These are phyloP conservation scores for Ametastegia equiseti DNA, from an alignment of 2,888 invertebrate genomes.

Conservation along the genomic window DNA sequence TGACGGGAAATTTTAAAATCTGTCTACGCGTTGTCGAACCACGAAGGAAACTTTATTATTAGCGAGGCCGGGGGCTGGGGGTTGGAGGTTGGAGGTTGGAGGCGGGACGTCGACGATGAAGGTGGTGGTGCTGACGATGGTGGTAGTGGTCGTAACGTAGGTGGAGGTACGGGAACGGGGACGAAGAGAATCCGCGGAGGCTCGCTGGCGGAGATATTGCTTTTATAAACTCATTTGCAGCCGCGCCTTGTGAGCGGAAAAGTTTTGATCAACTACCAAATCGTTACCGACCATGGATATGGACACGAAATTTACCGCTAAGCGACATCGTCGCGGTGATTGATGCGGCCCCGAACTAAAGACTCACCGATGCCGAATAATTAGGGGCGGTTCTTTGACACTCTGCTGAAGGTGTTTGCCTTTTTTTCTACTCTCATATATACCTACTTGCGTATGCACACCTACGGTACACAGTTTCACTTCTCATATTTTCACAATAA, in stretches of 20 bases:
- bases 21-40: constrained; percentile 76
- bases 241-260: constrained; percentile 58
- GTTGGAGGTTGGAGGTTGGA: constrained; percentile 22
- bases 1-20: constrained; percentile 76
- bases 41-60: constrained; percentile 76
- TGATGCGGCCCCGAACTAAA: constrained; percentile 68
- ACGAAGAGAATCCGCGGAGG: constrained; percentile 54
- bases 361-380: constrained; percentile 70
- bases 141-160: constrained; percentile 48
- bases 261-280: constrained; percentile 28
- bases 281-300: neutral
- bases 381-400: constrained; percentile 67
- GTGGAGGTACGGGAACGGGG: constrained; percentile 50
- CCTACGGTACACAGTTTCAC: neutral
- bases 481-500: neutral
- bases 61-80: constrained; percentile 58
- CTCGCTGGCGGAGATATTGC: constrained; percentile 69
- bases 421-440: constrained; percentile 51
- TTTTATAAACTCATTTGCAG: constrained; percentile 76
- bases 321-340: constrained; percentile 66
- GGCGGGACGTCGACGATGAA: constrained; percentile 26
- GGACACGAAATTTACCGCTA: constrained; percentile 54
- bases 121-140: constrained; percentile 24
- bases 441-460: neutral
- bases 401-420: constrained; percentile 66